Percentiles rank a stretch among this genome's conserved stretches.
Evolutionary conservation across 2,113 vertebrate genomes (phyloP).

Genomic region (Eudyptes chrysolophus): DNA sequence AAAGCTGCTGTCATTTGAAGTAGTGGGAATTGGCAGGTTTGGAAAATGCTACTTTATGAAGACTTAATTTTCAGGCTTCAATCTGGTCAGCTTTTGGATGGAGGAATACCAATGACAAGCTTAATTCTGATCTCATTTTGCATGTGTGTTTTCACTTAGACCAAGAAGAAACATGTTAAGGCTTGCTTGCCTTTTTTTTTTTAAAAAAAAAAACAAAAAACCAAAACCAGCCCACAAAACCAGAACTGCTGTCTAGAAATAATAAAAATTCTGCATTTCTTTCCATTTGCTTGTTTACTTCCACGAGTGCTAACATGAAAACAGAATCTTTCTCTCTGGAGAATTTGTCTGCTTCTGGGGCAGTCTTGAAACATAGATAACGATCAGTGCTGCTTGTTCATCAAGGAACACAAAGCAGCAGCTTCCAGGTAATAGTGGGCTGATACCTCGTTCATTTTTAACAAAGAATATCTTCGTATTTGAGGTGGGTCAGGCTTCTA

Average conservation of each 20-base stretch:
- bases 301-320: not conserved
- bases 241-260: not conserved
- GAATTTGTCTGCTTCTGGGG: not conserved
- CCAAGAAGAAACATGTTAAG: not conserved
- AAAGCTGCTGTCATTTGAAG: not conserved
- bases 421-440: not conserved
- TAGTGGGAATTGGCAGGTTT: not conserved
- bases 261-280: not conserved
- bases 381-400: not conserved
- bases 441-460: not conserved
- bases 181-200: accelerated
- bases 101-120: not conserved
- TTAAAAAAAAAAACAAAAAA: not conserved
- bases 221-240: not conserved
- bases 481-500: not conserved
- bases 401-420: not conserved
- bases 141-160: not conserved
- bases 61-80: not conserved
- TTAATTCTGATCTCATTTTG: not conserved
- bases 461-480: accelerated
- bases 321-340: not conserved
- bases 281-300: not conserved
- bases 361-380: not conserved
- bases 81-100: not conserved
- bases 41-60: not conserved